Evolutionary conservation across 1,140 invertebrate species (phyloP).

Genomic region (Drosophila mojavensis): DNA sequence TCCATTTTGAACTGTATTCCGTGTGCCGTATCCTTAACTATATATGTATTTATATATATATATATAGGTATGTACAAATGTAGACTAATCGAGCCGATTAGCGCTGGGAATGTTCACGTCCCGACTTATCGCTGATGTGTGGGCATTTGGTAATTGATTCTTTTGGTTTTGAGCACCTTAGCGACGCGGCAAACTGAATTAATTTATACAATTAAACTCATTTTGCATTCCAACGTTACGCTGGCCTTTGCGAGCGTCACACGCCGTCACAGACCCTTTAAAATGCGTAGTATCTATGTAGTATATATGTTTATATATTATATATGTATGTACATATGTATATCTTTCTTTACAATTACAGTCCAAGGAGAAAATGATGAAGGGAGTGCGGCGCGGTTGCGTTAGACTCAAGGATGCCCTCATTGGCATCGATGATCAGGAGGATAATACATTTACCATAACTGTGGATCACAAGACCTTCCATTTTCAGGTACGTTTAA

Average conservation of each 20-base stretch:
- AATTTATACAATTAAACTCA: conserved; percentile 24
- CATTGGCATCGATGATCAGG: conserved; percentile 99
- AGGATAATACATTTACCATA: conserved; percentile 99
- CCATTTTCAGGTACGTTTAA: conserved; percentile 92
- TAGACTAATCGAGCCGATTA: background rate
- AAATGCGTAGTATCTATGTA: conserved; percentile 5
- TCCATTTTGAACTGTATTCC: conserved; percentile 52
- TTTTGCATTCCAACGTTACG: background rate
- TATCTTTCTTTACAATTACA: conserved; percentile 85
- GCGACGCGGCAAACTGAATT: conserved; percentile 13
- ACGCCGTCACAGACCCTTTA: conserved; percentile 21
- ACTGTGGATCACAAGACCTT: conserved; percentile 99
- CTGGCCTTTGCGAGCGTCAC: conserved; percentile 14
- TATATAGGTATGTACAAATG: too few species aligned
- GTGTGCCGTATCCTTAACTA: conserved; percentile 8
- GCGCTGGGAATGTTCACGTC: conserved; percentile 6
- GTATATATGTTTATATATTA: conserved; percentile 8
- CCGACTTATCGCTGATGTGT: conserved; percentile 87
- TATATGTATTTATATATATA: background rate
- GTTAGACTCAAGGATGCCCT: conserved; percentile 96
- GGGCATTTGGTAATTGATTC: conserved; percentile 85
- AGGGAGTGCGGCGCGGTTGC: conserved; percentile 97
- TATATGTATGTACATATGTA: background rate
- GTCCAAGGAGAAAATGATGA: conserved; percentile 99
- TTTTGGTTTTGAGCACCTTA: conserved; percentile 86